Conservation (phyloP, 2,888 invertebrate species). For the Amphipoea oculea region DNA sequence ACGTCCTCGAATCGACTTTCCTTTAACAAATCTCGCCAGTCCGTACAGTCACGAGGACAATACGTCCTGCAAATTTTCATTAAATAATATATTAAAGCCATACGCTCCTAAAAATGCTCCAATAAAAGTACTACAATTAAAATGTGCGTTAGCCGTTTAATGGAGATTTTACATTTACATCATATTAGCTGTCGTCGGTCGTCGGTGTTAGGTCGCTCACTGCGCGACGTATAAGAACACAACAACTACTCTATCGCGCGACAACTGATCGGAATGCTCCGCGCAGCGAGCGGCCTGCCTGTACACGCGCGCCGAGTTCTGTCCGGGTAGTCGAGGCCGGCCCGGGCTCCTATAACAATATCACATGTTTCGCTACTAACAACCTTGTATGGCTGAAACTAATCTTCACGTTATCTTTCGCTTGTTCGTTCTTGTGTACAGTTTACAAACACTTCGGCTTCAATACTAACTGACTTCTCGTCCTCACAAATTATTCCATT, state of each 20-base stretch:
- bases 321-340: conserved; percentile 66
- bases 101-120: conserved; percentile 50
- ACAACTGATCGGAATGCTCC: conserved; percentile 10
- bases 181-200: conserved; percentile 44
- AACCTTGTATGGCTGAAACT: conserved; percentile 77
- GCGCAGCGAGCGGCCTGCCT: conserved; percentile 8
- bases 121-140: conserved; percentile 55
- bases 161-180: conserved; percentile 48
- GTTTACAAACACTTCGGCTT: conserved; percentile 67
- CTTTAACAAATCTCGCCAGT: conserved; percentile 45
- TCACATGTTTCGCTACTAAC: conserved; percentile 78
- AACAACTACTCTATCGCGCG: conserved; percentile 27
- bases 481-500: conserved; percentile 66
- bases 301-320: conserved; percentile 2
- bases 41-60: conserved; percentile 12
- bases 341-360: conserved; percentile 78
- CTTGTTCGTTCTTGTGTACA: conserved; percentile 74
- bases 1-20: conserved; percentile 68
- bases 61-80: conserved; percentile 48
- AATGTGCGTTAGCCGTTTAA: conserved; percentile 60
- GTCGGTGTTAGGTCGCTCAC: conserved; percentile 12
- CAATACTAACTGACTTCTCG: conserved; percentile 67
- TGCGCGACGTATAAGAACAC: conserved; percentile 30
- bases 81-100: conserved; percentile 65
- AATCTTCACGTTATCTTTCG: conserved; percentile 85